Evolutionary conservation across 2,797 vertebrate species (phyloP), one percentile per base, ranked within the genome.

Genomic region (Decapterus maruadsi): DNA sequence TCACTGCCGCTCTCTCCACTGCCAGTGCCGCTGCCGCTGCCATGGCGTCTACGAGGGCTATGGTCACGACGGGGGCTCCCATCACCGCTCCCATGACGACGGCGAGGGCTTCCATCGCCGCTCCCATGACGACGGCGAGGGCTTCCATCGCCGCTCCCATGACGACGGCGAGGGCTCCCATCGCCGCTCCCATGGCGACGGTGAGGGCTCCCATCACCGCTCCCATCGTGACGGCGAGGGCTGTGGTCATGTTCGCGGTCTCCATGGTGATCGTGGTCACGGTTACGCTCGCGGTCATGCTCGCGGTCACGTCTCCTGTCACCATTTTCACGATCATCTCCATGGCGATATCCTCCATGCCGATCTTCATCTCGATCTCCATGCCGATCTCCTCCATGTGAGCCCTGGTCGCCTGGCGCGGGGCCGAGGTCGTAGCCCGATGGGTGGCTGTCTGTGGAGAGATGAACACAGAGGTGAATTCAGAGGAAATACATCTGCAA

Each of bases 351-450:
- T 4, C 22, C 14, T 9, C 34, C 36, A 34, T 14, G 16, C n/a
- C 0, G 50, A 31, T 38, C 36, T 38, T 6, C 36, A 38, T 38
- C 4, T 0, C 7, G 36, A 9, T 38, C 36, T 38, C 36, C 36
- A 38, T 38, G 36, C 0, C 7, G 36, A 9, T 38, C 36, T 38
- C 38, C 51, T 29, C 66, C 50, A 0, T 17, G 58, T 19, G 12
- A 19, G 17, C 17, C 65, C 17, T 31, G 36, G 4, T 55, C 58
- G 12, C 40, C 46, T 2, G 36, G 17, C 13, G 11, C 1, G 1
- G 61, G 60, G 20, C 0, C 60, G 20, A 74, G 31, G 67, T 62
- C 0, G 6, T 51, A 83, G n/a, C 80, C 88, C 14, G 68, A 80
- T 0, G 79, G 79, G 40, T 77, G 69, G 0, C 0, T 3, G 7